Conservation (phyloP, 2,888 invertebrate species). For the Caenorhabditis sinica region DNA sequence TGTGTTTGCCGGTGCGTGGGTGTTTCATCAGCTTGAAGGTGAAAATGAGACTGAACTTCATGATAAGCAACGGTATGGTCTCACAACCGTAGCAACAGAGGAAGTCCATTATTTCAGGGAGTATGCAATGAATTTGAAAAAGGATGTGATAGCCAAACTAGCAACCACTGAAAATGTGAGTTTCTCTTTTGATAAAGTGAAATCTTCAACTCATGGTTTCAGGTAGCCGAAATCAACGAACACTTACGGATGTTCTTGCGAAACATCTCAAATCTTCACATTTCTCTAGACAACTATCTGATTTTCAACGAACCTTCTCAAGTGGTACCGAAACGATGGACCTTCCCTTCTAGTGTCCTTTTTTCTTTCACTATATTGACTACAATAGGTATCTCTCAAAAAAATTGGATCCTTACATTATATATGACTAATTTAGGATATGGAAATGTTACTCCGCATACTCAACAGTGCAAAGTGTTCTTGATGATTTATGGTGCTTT, state of each 20-base stretch:
- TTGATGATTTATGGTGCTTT: constrained; percentile 82
- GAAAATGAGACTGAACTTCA: constrained; percentile 77
- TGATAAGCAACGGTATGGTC: constrained; percentile 68
- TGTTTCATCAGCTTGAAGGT: constrained; percentile 80
- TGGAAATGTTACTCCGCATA: constrained; percentile 81
- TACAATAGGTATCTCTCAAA: constrained; percentile 74
- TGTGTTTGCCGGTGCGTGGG: constrained; percentile 78
- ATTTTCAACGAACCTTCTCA: constrained; percentile 75
- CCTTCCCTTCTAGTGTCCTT: constrained; percentile 79
- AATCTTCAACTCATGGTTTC: constrained; percentile 5
- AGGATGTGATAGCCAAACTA: constrained; percentile 71
- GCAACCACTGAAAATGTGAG: constrained; percentile 72
- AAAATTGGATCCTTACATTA: not conserved
- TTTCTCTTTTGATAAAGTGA: not conserved
- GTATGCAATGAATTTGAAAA: constrained; percentile 67
- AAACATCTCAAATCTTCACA: constrained; percentile 77
- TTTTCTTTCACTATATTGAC: constrained; percentile 83
- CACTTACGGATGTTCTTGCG: constrained; percentile 74
- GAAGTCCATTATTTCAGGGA: constrained; percentile 49
- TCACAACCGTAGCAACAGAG: not conserved
- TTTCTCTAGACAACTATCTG: constrained; percentile 80
- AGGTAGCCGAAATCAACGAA: constrained; percentile 75
- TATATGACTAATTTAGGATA: constrained; percentile 72
- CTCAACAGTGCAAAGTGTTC: constrained; percentile 79
- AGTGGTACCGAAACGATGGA: constrained; percentile 79